Base-by-base conservation (phyloP, 1,140 invertebrate species). In the Hydropsyche tenuis region DNA sequence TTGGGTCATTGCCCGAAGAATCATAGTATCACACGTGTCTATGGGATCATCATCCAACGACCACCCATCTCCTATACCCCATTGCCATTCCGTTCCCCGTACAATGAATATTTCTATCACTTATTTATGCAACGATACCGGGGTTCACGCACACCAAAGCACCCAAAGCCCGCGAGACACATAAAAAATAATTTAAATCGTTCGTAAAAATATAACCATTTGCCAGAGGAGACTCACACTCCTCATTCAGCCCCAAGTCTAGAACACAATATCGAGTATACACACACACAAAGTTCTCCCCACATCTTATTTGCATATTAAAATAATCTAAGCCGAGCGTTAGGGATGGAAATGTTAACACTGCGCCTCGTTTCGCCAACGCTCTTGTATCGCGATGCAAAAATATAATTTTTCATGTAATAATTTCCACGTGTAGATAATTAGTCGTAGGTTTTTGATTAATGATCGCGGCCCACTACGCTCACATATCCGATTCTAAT, bases 181-280 rank as follows among this genome's bases (percentile, higher is more conserved):
- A 77, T 74, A 77, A 77, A 77, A 77, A 77, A 77, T 77, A 77
- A 77, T 77, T 77, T 77, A 77, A 74, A 77, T 77, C 76, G 76
- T 75, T 77, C 76, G 70, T 75, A 75, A 74, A 74, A 77, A 74
- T 73, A 77, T 76, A 76, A 70, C 68, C 68, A 76, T 69, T 73
- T 72, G 66, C 71, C 56, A 60, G 56, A 60, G 56, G 23, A 23
- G 63, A 76, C 66, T 46, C 69, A 16, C 53, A 69, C 20, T 62
- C 51, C 69, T 46, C 45, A 65, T 60, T 30, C 27, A 73, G 46
- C 56, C 18, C 18, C 66, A 37, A 45, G 56, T 65, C 68, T 63
- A 62, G 27, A 43, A 48, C 30, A 66, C 43, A 51, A 69, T 22
- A 30, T 18, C 66, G 48, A 22, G 16, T 12, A 51, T 74, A 62